These are phyloP conservation scores for Suncus etruscus DNA, from an alignment of 2,113 vertebrate species.

Conservation along the genomic window DNA sequence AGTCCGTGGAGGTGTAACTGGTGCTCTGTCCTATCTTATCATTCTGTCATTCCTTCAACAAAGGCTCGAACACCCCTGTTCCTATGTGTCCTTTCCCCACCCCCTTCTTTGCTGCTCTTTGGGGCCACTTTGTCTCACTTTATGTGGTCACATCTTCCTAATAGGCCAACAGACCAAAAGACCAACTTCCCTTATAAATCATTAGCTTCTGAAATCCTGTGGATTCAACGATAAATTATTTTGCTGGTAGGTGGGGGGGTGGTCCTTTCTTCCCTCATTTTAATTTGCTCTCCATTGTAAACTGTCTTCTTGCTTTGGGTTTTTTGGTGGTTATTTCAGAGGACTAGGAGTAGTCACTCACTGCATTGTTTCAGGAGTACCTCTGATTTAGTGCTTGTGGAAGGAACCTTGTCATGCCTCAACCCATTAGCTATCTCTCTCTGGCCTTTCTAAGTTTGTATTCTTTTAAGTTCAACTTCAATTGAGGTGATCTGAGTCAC, in stretches of 20 bases:
- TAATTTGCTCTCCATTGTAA: constrained; percentile 43
- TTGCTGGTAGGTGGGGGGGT: background rate
- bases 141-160: constrained; percentile 14
- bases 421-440: too few relatives aligned
- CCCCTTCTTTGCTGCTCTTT: background rate
- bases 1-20: background rate
- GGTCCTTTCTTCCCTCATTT: constrained; percentile 41
- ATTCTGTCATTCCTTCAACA: background rate
- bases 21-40: background rate
- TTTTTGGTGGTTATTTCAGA: too few relatives aligned
- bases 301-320: background rate
- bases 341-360: too few relatives aligned
- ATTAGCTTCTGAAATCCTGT: background rate
- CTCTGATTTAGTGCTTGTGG: too few relatives aligned
- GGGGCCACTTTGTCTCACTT: background rate
- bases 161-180: constrained; percentile 40
- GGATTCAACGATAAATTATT: constrained; percentile 33
- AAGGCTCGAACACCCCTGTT: background rate
- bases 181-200: constrained; percentile 42
- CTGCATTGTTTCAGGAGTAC: too few relatives aligned
- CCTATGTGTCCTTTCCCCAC: background rate
- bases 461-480: constrained; percentile 18
- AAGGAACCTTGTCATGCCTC: too few relatives aligned
- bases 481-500: constrained; percentile 64
- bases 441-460: too few relatives aligned